These are phyloP conservation scores for Macrophya annulata DNA, from an alignment of 2,888 invertebrate genomes.

Conservation along the genomic window DNA sequence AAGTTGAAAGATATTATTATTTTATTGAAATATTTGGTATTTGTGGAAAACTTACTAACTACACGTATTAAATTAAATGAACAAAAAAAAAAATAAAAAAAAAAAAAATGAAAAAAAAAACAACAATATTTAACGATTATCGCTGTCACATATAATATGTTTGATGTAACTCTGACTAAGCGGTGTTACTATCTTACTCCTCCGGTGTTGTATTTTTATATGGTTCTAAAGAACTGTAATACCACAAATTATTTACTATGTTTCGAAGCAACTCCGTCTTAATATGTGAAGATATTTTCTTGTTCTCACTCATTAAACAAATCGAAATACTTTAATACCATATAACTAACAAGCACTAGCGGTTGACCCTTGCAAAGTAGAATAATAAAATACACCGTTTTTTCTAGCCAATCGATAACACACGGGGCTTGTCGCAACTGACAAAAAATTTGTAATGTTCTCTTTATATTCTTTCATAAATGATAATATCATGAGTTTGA, in stretches of 20 bases:
- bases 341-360: slow-evolving; percentile 46
- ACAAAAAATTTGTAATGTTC: not conserved
- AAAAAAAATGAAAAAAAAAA: not conserved
- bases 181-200: slow-evolving; percentile 45
- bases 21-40: slow-evolving; percentile 33
- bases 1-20: slow-evolving; percentile 1
- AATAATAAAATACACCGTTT: not conserved
- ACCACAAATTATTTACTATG: not conserved
- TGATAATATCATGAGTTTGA: slow-evolving; percentile 4
- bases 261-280: slow-evolving; percentile 40
- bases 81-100: too few species aligned
- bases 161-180: slow-evolving; percentile 56
- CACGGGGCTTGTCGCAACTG: not conserved
- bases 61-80: slow-evolving; percentile 7
- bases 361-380: slow-evolving; percentile 47
- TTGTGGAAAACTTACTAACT: slow-evolving; percentile 26
- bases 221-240: slow-evolving; percentile 28
- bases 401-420: not conserved
- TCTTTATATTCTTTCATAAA: not conserved
- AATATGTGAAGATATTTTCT: slow-evolving; percentile 10
- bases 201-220: slow-evolving; percentile 54
- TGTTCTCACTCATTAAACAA: not conserved
- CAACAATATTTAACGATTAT: slow-evolving; percentile 47
- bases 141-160: slow-evolving; percentile 42
- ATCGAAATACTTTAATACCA: slow-evolving; percentile 17